These are phyloP conservation scores for Rhinogobio ventralis DNA, from an alignment of 2,797 vertebrate genomes.

Conservation along the genomic window DNA sequence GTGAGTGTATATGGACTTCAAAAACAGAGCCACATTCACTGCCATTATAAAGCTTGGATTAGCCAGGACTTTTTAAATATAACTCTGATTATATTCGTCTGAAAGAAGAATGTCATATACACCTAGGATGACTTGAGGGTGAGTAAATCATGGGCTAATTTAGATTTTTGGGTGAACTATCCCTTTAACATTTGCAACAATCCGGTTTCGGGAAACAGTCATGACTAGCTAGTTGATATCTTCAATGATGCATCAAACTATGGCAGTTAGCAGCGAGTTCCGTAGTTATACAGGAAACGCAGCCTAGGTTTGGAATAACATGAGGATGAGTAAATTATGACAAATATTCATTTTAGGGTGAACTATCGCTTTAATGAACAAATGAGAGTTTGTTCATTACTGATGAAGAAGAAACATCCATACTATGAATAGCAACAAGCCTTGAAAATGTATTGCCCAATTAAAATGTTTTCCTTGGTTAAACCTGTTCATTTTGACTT, in stretches of 20 bases:
- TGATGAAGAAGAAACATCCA: slow-evolving; percentile 5
- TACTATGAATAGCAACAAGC: slow-evolving; percentile 33
- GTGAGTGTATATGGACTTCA: too few species aligned
- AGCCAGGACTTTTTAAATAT: too few species aligned
- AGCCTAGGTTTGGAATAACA: neutral
- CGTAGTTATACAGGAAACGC: neutral
- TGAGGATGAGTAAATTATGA: neutral
- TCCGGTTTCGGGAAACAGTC: neutral
- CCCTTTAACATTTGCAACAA: neutral
- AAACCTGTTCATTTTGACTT: slow-evolving; percentile 3
- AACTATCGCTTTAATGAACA: slow-evolving; percentile 7
- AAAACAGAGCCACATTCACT: too few species aligned
- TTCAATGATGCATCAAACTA: neutral
- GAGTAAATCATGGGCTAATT: too few species aligned
- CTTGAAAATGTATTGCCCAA: slow-evolving; percentile 20
- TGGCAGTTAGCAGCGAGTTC: neutral
- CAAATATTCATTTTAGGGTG: neutral
- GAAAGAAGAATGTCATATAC: too few species aligned
- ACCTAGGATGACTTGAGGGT: too few species aligned
- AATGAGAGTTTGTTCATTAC: neutral
- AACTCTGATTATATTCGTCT: too few species aligned
- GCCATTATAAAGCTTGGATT: too few species aligned
- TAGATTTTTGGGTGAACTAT: too few species aligned
- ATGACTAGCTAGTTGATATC: neutral
- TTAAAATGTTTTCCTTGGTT: slow-evolving; percentile 20